phyloP scores from a whole-genome alignment of 37 sponge, comb jelly and placozoan genomes.

The Amphimedon queenslandica region DNA sequence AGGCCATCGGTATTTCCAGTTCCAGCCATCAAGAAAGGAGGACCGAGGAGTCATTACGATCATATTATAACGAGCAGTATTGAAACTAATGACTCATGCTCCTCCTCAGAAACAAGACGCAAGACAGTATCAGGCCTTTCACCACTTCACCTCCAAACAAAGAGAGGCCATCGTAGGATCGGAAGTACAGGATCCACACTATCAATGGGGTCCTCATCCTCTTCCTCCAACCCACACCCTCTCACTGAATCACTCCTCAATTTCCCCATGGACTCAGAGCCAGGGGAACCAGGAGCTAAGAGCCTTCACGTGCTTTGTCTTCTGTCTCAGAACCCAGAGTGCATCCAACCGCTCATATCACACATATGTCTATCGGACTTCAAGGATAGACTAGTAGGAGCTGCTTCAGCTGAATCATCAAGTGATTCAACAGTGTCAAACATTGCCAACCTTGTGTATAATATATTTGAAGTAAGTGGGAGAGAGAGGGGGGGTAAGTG shows the following conservation, averaged over 20 bases:
- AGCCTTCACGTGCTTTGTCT: constrained; percentile 43
- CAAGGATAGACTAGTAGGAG: constrained; percentile 18
- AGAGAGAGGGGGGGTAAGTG: too few relatives aligned
- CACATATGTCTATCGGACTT: constrained; percentile 74
- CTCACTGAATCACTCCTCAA: neutral
- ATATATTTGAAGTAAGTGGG: constrained; percentile 47
- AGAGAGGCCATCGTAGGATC: neutral
- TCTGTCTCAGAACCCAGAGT: constrained; percentile 69
- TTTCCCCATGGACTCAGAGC: neutral
- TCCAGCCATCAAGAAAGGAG: neutral
- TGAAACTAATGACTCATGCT: neutral
- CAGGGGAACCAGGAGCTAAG: constrained; percentile 21
- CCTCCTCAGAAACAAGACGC: constrained; percentile 1
- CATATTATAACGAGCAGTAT: too few relatives aligned
- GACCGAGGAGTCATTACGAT: neutral
- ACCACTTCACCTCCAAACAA: neutral
- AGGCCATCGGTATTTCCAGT: too few relatives aligned
- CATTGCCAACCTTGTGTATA: constrained; percentile 54
- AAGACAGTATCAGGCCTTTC: neutral
- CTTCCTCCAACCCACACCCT: neutral
- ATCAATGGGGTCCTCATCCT: neutral
- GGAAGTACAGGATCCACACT: neutral
- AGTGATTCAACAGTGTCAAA: constrained; percentile 21
- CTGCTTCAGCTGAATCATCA: constrained; percentile 30
- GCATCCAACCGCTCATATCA: constrained; percentile 48